A percentile compares a stretch with the other conserved stretches of the same genome.
Evolutionary conservation across 2,797 vertebrate species (phyloP).

Genomic region (Mormyrops attenuatus): DNA sequence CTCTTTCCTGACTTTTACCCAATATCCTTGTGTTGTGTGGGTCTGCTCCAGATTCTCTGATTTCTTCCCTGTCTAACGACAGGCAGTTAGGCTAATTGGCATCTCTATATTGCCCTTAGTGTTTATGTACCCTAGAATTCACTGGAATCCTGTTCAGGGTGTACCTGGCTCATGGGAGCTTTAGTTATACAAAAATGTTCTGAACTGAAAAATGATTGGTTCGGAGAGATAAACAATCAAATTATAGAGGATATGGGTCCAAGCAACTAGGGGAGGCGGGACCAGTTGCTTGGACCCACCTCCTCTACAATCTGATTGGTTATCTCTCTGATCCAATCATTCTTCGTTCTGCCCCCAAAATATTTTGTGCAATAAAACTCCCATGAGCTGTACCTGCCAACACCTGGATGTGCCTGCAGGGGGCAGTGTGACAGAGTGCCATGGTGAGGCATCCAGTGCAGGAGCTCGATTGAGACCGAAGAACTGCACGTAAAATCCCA

Average conservation of each 20-base stretch:
- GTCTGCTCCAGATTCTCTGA: neutral
- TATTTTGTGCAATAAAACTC: neutral
- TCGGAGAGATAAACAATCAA: neutral
- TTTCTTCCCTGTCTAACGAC: neutral
- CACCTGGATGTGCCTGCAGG: neutral
- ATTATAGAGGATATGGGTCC: neutral
- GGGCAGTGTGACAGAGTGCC: neutral
- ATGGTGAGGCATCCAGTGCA: neutral
- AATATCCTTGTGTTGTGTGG: neutral
- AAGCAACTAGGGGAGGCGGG: neutral
- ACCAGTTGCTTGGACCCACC: neutral
- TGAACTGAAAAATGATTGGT: neutral
- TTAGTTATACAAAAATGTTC: neutral
- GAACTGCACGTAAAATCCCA: neutral
- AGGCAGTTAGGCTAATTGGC: constrained; percentile 5
- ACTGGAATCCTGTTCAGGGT: neutral
- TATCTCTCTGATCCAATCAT: neutral
- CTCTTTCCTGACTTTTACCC: neutral
- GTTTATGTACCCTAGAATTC: neutral
- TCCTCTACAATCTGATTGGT: neutral
- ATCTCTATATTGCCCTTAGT: neutral
- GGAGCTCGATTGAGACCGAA: neutral
- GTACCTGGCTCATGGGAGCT: neutral
- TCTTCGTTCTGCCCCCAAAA: neutral
- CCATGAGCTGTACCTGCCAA: neutral